phyloP scores from a whole-genome alignment of 2,888 invertebrate species.

The Lasius fuliginosus region DNA sequence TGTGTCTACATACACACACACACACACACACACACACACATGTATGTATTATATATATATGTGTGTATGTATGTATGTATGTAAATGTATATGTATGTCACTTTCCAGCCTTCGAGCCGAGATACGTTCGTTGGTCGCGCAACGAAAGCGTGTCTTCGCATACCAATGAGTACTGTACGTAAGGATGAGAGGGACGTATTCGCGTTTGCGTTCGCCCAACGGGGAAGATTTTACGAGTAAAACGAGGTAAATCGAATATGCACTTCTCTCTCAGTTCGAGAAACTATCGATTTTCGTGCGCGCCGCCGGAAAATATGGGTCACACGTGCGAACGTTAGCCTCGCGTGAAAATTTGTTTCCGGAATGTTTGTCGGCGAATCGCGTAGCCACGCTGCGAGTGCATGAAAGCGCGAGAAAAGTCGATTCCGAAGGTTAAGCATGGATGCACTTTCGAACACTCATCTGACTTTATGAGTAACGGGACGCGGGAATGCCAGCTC shows the following conservation, averaged over 20 bases:
- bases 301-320: slow-evolving; percentile 57
- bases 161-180: slow-evolving; percentile 74
- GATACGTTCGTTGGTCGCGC: slow-evolving; percentile 69
- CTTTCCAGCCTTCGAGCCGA: slow-evolving; percentile 60
- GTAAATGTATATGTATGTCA: slow-evolving; percentile 44
- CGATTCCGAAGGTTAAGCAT: slow-evolving; percentile 33
- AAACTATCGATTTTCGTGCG: slow-evolving; percentile 59
- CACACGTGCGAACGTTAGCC: slow-evolving; percentile 45
- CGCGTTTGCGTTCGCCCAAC: slow-evolving; percentile 62
- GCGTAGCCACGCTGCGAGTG: slow-evolving; percentile 4
- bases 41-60: neutral
- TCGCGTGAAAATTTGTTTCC: slow-evolving; percentile 48
- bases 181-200: slow-evolving; percentile 59
- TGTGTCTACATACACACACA: neutral
- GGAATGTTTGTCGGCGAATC: slow-evolving; percentile 28
- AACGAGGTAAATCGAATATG: slow-evolving; percentile 64
- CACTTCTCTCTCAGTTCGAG: slow-evolving; percentile 63
- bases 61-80: neutral
- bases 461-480: slow-evolving; percentile 45
- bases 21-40: neutral
- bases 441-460: slow-evolving; percentile 52
- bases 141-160: slow-evolving; percentile 76
- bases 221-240: slow-evolving; percentile 64
- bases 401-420: slow-evolving; percentile 35
- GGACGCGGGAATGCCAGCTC: slow-evolving; percentile 16